Evolutionary conservation across 2,888 invertebrate genomes (phyloP), one percentile per base, ranked within the genome.

Genomic region (Prosopocoilus inquinatus): DNA sequence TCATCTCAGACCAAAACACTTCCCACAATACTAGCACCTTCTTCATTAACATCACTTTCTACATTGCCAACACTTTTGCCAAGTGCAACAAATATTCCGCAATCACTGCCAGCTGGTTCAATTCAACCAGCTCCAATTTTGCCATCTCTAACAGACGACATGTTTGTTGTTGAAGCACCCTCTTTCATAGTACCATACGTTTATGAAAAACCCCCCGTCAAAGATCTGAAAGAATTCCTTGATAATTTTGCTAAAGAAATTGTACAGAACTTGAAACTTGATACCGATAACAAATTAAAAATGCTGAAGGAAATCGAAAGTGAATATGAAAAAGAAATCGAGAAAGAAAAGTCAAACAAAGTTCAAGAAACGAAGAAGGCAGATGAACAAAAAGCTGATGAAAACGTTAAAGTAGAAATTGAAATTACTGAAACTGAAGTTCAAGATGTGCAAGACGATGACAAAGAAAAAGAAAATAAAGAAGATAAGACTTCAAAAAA

Each of bases 141-240:
- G 65, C 92, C 92, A 0, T 90, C 91, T 5, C 76, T 94, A 16
- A 93, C 93, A 13, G 94, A 94, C 73, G 93, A 94, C 67, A 94
- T 94, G 89, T 94, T 89, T 74, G 93, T 94, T 9, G 89, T 94
- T 8, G 94, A 94, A 76, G 94, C 94, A 28, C 94, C 94, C 4
- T 94, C 93, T 15, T 94, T 94, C 72, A 93, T 94, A 71, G 94
- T 94, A 64, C 94, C 94, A 45, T 94, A 94, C 74, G 91, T 94
- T 15, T 94, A 94, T 76, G 94, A 94, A 74, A 94, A 94, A 73
- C 91, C 93, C 8, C 91, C 94, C 1, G 75, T 88, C 3, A 87
- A 88, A 67, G 88, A 89, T 54, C 83, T 94, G 60, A 88, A 86
- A 71, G 86, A 89, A 62, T 88, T 88, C 72, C 83, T 91, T 32